Percentiles rank a stretch among this genome's conserved stretches.
Evolutionary conservation across 2,113 vertebrate species (phyloP).

Genomic region (Regulus satrapa): DNA sequence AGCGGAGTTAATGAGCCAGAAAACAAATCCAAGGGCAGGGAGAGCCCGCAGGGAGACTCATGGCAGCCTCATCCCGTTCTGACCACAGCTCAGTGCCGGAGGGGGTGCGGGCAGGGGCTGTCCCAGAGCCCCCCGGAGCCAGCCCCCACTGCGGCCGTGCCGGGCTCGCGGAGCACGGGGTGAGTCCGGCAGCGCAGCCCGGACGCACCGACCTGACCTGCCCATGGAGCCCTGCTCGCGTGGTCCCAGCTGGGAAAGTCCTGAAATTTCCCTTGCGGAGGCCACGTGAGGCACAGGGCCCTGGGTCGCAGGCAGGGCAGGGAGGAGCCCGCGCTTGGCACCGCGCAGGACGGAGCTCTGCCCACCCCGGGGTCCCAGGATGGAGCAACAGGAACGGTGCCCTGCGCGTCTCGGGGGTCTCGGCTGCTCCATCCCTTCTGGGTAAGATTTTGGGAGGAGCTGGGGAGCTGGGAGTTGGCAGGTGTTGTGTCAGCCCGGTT

Average conservation of each 20-base stretch:
- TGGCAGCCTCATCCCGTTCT: neutral
- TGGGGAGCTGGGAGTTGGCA: conserved; percentile 12
- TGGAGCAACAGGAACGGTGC: accelerated
- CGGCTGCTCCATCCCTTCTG: neutral
- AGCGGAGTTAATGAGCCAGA: neutral
- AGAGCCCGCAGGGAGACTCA: neutral
- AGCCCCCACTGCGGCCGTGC: accelerated
- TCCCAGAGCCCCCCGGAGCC: neutral
- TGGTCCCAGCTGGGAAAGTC: conserved; percentile 1
- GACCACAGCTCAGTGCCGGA: accelerated
- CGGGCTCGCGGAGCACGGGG: no score
- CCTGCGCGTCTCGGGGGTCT: accelerated
- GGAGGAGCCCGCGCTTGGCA: neutral
- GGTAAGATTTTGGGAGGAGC: neutral
- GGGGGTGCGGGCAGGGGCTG: neutral
- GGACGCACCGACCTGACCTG: neutral
- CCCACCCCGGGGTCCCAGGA: accelerated
- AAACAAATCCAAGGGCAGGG: neutral
- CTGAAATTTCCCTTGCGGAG: neutral
- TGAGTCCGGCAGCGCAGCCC: neutral
- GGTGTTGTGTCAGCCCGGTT: conserved; percentile 20
- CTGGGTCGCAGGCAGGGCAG: neutral
- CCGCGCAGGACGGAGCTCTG: neutral
- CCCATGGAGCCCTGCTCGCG: neutral
- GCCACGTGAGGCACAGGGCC: neutral